Evolutionary conservation across 2,113 vertebrate species (phyloP), one percentile per base, ranked within the genome.

Genomic region (Haplochromis burtoni): DNA sequence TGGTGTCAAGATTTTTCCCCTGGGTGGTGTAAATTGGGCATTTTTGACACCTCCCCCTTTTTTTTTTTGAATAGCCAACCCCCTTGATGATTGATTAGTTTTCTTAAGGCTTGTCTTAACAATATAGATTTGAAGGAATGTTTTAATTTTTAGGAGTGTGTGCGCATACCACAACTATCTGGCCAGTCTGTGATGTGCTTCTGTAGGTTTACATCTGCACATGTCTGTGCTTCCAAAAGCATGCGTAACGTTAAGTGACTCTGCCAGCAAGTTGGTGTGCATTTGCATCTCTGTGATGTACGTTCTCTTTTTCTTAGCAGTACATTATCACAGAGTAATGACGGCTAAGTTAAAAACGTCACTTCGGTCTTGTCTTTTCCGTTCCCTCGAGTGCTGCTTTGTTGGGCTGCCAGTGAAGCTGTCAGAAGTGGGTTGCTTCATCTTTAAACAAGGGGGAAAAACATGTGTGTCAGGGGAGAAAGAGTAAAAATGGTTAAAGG

Each of bases 381-480:
- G 40, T 73, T 91, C 68, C 73, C 84, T 35, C 13, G 57, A 80
- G 86, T 79, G 81, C 51, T 83, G 86, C 86, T 89, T 85, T 90
- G 87, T 88, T 82, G 40, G 24, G 78, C 85, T 91, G 86, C 86
- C 91, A 90, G 24, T 17, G 35, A 51, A 59, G 82, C 80, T 88
- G 88, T 89, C 80, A 81, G 55, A 80, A 87, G 88, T 91, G 87
- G 90, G 89, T 86, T 79, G 79, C 76, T 91, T 91, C 86, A 92
- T 93, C 87, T 91, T 84, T 85, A 86, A 87, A 90, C 59, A 59
- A 82, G 66, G 13, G 57, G 35, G 19, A 12, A 80, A 82, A 88
- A 85, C 61, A 90, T 76, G 81, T 80, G 54, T 79, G 83, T 87
- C 35, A 83, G 12, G 78, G 63, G 82, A 83, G 31, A 63, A 55